These are phyloP conservation scores for Illadopsis cleaveri DNA, from an alignment of 2,113 vertebrate species.

Conservation along the genomic window DNA sequence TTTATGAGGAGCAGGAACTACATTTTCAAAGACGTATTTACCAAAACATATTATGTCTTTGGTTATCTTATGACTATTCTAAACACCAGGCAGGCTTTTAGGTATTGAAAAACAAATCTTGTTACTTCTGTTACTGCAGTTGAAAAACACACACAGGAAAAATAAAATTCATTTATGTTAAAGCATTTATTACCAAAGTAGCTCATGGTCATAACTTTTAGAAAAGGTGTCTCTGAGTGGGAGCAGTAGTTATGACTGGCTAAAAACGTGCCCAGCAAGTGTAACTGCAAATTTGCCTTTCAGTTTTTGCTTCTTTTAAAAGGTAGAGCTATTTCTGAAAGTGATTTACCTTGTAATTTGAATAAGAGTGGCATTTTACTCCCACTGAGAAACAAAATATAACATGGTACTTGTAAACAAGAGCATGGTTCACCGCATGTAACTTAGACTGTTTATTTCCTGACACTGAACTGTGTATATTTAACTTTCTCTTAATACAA, in stretches of 20 bases:
- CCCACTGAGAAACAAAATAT: not conserved
- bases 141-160: not conserved
- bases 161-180: not conserved
- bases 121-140: not conserved
- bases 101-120: not conserved
- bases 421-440: not conserved
- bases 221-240: not conserved
- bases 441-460: not conserved
- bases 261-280: not conserved
- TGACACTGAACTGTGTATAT: not conserved
- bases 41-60: not conserved
- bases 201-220: not conserved
- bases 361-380: not conserved
- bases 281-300: not conserved
- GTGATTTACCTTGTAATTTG: not conserved
- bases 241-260: not conserved
- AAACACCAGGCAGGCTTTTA: not conserved
- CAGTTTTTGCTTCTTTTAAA: not conserved
- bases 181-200: not conserved
- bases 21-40: not conserved
- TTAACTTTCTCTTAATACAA: not conserved
- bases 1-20: not conserved
- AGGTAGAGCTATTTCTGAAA: not conserved
- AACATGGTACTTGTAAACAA: not conserved
- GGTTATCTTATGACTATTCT: not conserved